These are phyloP conservation scores for Xenopus borealis DNA, from an alignment of 2,113 vertebrate genomes.

Conservation along the genomic window DNA sequence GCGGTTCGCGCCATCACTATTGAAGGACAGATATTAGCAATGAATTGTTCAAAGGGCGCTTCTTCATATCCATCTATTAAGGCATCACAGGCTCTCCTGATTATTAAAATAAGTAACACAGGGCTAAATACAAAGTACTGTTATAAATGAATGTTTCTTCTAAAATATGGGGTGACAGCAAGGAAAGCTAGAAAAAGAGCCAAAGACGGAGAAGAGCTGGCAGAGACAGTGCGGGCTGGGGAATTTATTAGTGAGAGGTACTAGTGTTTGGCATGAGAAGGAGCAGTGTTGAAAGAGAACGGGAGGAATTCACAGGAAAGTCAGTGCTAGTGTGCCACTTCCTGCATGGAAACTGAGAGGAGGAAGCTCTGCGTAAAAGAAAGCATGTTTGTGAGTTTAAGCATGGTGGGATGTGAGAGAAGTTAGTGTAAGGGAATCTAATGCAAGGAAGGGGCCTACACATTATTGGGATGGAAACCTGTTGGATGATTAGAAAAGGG, in stretches of 20 bases:
- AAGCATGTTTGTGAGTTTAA: constrained; percentile 44
- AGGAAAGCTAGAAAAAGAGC: constrained; percentile 36
- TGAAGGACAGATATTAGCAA: no score
- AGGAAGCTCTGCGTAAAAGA: constrained; percentile 40
- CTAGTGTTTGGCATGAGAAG: constrained; percentile 45
- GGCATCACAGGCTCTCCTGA: constrained; percentile 7
- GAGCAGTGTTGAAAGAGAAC: constrained; percentile 40
- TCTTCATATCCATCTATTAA: constrained; percentile 9
- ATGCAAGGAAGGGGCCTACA: neutral
- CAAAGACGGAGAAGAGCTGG: constrained; percentile 43
- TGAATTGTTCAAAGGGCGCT: no score
- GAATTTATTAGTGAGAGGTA: constrained; percentile 48
- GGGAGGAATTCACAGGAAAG: constrained; percentile 43
- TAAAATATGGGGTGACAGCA: constrained; percentile 47
- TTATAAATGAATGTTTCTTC: constrained; percentile 39
- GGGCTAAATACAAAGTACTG: constrained; percentile 25
- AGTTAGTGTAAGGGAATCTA: constrained; percentile 16
- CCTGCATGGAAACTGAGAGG: constrained; percentile 43
- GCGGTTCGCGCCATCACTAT: no score
- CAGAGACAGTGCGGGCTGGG: constrained; percentile 37
- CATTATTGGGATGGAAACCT: no score
- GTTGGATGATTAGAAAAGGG: no score
- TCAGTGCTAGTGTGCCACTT: constrained; percentile 43
- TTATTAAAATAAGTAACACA: neutral
- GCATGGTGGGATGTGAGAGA: constrained; percentile 30